These are phyloP conservation scores for Stegastes partitus DNA, from an alignment of 2,113 vertebrate species.

Conservation along the genomic window DNA sequence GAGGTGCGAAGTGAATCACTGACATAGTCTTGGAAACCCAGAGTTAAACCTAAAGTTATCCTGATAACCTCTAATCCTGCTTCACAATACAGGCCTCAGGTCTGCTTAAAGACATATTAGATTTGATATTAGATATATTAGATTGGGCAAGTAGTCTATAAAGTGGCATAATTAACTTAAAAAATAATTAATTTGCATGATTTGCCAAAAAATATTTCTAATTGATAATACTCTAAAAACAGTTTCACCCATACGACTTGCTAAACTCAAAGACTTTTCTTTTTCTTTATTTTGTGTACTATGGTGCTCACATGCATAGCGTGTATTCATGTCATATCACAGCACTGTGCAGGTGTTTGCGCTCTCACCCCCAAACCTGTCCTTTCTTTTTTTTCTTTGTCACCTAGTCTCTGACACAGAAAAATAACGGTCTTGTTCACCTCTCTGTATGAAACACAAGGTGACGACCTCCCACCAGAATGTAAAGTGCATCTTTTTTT, in stretches of 20 bases:
- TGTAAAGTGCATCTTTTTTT: constrained; percentile 66
- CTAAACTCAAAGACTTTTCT: neutral
- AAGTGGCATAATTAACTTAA: no score
- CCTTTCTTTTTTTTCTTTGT: constrained; percentile 27
- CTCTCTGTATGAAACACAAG: constrained; percentile 52
- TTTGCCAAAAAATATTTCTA: no score
- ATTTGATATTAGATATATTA: no score
- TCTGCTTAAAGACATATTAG: no score
- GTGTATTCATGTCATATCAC: constrained; percentile 14
- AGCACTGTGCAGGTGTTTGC: constrained; percentile 25
- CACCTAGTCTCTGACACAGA: constrained; percentile 52
- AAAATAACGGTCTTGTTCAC: constrained; percentile 60
- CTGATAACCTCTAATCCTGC: no score
- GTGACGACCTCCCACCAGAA: constrained; percentile 75
- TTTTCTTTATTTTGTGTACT: neutral
- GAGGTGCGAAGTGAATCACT: no score
- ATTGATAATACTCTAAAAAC: no score
- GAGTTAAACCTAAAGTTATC: no score
- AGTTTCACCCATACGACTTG: neutral
- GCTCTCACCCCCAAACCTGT: constrained; percentile 28
- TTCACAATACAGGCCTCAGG: no score
- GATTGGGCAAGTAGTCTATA: no score
- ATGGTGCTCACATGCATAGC: neutral
- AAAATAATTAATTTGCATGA: no score
- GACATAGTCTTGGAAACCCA: no score